These are phyloP conservation scores for Agelastica alni DNA, from an alignment of 2,888 invertebrate genomes.

Conservation along the genomic window DNA sequence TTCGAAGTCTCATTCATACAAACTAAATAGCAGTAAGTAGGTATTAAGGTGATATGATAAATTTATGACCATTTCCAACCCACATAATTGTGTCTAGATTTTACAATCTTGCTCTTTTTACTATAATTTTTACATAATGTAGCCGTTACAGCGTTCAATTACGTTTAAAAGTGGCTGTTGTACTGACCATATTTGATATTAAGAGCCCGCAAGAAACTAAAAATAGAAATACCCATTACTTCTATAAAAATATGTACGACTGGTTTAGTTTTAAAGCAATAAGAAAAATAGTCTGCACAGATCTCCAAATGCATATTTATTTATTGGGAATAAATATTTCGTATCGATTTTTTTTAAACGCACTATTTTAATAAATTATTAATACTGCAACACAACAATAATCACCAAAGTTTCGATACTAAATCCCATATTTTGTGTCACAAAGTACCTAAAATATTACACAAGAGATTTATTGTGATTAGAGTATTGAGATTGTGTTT, in stretches of 20 bases:
- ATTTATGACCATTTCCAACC: neutral
- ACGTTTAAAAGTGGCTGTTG: neutral
- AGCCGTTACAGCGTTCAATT: neutral
- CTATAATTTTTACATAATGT: neutral
- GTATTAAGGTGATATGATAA: neutral
- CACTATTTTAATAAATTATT: too few relatives aligned
- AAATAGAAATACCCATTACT: conserved; percentile 7
- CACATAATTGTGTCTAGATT: neutral
- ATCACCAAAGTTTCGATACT: too few relatives aligned
- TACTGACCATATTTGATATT: neutral
- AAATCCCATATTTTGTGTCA: too few relatives aligned
- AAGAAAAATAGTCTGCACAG: neutral
- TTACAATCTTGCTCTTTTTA: neutral
- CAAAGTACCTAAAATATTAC: too few relatives aligned
- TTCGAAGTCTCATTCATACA: neutral
- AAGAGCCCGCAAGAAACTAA: neutral
- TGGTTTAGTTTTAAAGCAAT: neutral
- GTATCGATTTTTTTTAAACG: too few relatives aligned
- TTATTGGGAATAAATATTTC: too few relatives aligned
- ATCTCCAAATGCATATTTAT: neutral
- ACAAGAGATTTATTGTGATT: too few relatives aligned
- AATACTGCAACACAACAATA: too few relatives aligned
- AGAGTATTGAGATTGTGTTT: too few relatives aligned
- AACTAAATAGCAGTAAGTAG: neutral
- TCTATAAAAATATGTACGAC: neutral